Conservation (phyloP, 2,113 vertebrate genomes). For the Ptilorrhoa leucosticta region DNA sequence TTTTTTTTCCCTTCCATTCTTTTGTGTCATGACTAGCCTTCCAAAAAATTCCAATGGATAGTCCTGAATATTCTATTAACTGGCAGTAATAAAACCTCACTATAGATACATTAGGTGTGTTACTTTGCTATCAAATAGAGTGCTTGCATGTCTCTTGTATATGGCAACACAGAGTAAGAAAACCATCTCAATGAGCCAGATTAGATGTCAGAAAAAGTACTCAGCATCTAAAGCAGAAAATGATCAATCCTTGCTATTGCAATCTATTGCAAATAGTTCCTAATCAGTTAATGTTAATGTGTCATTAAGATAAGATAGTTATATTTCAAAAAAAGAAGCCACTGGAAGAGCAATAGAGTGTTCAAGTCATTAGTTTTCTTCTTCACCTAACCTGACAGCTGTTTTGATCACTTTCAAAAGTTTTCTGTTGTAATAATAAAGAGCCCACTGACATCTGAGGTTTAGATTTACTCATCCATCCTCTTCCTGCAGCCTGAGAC, state of each 20-base stretch:
- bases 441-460: conserved; percentile 19
- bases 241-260: neutral
- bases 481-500: neutral
- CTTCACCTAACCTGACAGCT: neutral
- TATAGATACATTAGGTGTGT: too few relatives aligned
- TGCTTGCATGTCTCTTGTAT: neutral
- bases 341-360: neutral
- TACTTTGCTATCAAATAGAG: neutral
- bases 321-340: neutral
- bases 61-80: neutral
- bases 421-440: neutral
- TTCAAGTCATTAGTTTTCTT: neutral
- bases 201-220: neutral
- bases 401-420: neutral
- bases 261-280: neutral
- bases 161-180: neutral
- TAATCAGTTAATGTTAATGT: neutral
- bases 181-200: neutral
- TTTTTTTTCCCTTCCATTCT: neutral
- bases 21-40: neutral
- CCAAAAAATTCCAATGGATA: neutral
- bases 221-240: neutral
- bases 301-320: neutral
- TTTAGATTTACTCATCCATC: conserved; percentile 16
- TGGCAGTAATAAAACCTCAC: neutral